These are phyloP conservation scores for Porites lobata DNA, from an alignment of 92 coral and sea anemone species.

Conservation along the genomic window DNA sequence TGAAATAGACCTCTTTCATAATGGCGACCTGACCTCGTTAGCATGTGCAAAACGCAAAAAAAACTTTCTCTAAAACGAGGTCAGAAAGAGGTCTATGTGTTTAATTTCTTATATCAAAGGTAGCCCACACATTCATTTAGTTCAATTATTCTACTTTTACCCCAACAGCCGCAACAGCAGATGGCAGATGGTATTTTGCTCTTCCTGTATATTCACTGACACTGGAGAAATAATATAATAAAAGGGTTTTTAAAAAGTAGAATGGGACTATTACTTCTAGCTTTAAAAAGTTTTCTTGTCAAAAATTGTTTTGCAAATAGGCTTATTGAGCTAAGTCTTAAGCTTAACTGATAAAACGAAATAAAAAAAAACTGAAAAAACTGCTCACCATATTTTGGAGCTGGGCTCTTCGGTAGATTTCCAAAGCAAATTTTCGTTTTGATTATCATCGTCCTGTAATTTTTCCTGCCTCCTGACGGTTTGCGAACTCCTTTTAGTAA, in stretches of 20 bases:
- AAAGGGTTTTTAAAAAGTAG: not conserved
- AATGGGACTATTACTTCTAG: no score
- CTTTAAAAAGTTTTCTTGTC: no score
- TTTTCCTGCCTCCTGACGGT: conserved; percentile 67
- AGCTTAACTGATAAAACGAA: not conserved
- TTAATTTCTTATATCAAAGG: no score
- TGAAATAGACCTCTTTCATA: no score
- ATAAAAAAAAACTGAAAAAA: no score
- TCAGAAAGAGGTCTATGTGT: no score
- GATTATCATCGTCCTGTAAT: not conserved
- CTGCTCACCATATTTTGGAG: not conserved
- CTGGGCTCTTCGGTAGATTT: not conserved
- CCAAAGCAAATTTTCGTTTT: conserved; percentile 9
- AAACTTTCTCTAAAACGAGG: no score
- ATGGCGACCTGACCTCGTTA: no score
- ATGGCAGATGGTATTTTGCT: not conserved
- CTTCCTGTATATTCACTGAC: conserved; percentile 18
- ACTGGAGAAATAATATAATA: not conserved
- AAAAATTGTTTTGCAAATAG: not conserved
- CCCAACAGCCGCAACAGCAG: conserved; percentile 18
- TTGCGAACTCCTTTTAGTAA: conserved; percentile 63
- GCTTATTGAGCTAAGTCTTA: not conserved
- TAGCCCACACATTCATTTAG: no score
- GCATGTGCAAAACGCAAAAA: no score
- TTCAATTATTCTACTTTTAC: not conserved